A percentile compares a stretch with the other conserved stretches of the same genome.
Conservation (phyloP, 2,113 vertebrate genomes). For the Corydoras sp. region DNA sequence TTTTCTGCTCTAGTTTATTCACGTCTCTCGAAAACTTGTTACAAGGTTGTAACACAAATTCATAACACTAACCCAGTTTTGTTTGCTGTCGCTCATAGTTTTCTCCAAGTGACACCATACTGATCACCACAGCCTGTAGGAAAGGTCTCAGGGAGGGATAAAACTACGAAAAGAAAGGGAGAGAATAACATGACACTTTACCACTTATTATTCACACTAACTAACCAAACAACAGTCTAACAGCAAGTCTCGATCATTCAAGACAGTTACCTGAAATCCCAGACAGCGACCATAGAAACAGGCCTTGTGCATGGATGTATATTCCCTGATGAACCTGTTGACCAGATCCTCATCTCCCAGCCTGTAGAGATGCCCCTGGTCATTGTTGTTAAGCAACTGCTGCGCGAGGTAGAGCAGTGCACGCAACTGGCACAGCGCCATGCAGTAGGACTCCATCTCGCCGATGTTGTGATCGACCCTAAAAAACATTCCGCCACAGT, state of each 20-base stretch:
- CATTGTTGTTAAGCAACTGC: slow-evolving; percentile 69
- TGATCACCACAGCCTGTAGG: slow-evolving; percentile 82
- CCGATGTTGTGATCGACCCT: slow-evolving; percentile 74
- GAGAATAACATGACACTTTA: background rate
- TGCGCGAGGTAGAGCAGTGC: slow-evolving; percentile 79
- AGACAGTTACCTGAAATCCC: slow-evolving; percentile 78
- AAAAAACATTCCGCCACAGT: slow-evolving; percentile 77
- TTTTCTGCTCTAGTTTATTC: too few relatives aligned
- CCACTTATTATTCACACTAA: slow-evolving; percentile 59
- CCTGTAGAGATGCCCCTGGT: slow-evolving; percentile 68
- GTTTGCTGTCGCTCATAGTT: slow-evolving; percentile 76
- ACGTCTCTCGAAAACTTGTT: too few relatives aligned
- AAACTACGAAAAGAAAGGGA: slow-evolving; percentile 60
- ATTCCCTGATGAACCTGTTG: slow-evolving; percentile 72
- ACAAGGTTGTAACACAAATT: too few relatives aligned
- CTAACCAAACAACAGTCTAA: slow-evolving; percentile 24
- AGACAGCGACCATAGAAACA: slow-evolving; percentile 89
- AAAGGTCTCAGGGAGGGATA: slow-evolving; percentile 77
- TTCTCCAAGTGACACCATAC: slow-evolving; percentile 84
- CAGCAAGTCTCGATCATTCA: too few relatives aligned
- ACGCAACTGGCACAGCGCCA: slow-evolving; percentile 78
- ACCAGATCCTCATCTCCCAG: slow-evolving; percentile 63
- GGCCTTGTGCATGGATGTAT: slow-evolving; percentile 83
- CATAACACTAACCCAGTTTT: slow-evolving; percentile 67
- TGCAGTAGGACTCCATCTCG: slow-evolving; percentile 81